Conservation (phyloP, 2,113 vertebrate genomes). For the Nycticebus coucang region DNA sequence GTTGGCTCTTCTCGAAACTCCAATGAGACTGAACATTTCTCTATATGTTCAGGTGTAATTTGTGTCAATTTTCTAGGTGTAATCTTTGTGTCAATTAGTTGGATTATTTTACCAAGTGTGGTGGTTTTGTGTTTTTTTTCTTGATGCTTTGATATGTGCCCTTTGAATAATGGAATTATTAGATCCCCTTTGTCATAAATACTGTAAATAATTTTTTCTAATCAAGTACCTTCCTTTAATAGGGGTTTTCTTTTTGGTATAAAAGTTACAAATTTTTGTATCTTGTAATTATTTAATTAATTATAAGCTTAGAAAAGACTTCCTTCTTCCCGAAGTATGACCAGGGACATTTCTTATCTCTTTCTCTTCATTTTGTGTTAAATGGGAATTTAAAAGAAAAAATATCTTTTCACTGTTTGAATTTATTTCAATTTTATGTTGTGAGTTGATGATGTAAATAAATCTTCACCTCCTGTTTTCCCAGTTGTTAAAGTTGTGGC, state of each 20-base stretch:
- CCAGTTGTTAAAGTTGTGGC: not conserved
- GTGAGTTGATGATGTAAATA: slow-evolving; percentile 15
- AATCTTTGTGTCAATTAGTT: slow-evolving; percentile 32
- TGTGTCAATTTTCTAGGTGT: not conserved
- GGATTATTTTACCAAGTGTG: not conserved
- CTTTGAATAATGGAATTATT: slow-evolving; percentile 44
- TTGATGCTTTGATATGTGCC: not conserved
- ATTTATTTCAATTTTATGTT: slow-evolving; percentile 47
- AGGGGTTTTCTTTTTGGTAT: not conserved
- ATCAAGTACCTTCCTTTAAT: not conserved
- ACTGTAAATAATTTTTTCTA: slow-evolving; percentile 47
- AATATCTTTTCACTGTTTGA: slow-evolving; percentile 27
- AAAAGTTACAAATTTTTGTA: not conserved
- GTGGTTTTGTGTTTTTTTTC: not conserved
- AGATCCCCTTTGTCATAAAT: slow-evolving; percentile 31
- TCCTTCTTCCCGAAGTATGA: not conserved
- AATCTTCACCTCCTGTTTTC: not conserved
- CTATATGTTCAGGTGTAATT: not conserved
- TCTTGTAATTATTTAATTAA: slow-evolving; percentile 15
- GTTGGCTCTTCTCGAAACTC: slow-evolving; percentile 30
- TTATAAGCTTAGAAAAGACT: slow-evolving; percentile 21
- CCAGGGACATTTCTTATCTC: not conserved
- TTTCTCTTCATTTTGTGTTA: not conserved
- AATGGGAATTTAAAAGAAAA: not conserved
- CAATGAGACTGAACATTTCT: not conserved